Evolutionary conservation across 2,888 invertebrate species (phyloP).

Genomic region (Dicyrtoma fusca): DNA sequence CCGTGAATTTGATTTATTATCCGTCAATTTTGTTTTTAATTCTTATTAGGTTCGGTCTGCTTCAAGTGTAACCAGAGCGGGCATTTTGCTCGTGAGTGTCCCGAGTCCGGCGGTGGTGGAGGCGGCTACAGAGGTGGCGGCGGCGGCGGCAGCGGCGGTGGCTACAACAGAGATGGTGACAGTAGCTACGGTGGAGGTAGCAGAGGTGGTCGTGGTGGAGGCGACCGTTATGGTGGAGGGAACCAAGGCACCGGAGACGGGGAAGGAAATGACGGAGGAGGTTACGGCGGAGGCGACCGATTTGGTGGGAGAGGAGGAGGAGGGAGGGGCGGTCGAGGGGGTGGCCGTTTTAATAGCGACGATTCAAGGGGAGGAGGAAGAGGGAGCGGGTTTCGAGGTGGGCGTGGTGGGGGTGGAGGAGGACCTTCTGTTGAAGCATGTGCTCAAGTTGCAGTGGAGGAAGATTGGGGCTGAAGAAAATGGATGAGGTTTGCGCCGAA

Average conservation of each 20-base stretch:
- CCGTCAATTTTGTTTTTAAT: too few relatives aligned
- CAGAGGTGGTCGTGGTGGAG: background rate
- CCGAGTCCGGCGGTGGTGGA: constrained; percentile 2
- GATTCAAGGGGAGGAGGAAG: too few relatives aligned
- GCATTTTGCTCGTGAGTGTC: too few relatives aligned
- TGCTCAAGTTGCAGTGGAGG: constrained; percentile 1
- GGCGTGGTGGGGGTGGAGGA: too few relatives aligned
- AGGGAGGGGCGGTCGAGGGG: too few relatives aligned
- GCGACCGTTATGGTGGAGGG: background rate
- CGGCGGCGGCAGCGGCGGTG: background rate
- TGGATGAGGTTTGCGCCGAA: too few relatives aligned
- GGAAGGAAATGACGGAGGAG: background rate
- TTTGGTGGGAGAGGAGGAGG: too few relatives aligned
- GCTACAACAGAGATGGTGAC: background rate
- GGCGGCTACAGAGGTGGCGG: background rate
- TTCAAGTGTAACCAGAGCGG: too few relatives aligned
- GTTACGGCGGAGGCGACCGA: background rate
- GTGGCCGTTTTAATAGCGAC: too few relatives aligned
- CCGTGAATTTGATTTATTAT: too few relatives aligned
- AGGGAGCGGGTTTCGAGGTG: too few relatives aligned
- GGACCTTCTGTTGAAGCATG: background rate
- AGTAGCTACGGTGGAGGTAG: background rate
- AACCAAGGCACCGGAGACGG: background rate
- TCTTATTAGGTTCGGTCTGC: too few relatives aligned
- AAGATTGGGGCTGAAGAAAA: constrained; percentile 25